Evolutionary conservation across 1,140 invertebrate genomes (phyloP), one percentile per base, ranked within the genome.

Genomic region (Reticulitermes speratus): DNA sequence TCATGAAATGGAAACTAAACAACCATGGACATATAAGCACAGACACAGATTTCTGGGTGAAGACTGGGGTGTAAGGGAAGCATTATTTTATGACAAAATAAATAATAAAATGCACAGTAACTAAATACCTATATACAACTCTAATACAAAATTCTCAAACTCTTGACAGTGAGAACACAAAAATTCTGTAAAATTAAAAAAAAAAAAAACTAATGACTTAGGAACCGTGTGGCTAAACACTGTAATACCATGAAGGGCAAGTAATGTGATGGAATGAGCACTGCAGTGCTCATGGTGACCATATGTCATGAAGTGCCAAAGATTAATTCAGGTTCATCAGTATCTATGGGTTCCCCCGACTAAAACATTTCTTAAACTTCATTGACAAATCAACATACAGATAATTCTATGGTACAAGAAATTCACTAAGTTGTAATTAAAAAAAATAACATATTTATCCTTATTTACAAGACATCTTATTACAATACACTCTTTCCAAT

Each of bases 381-480:
- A 52, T 84, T 84, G 55, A 84, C 44, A 84, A 84, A 84, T 52
- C 83, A 45, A 84, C 83, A 84, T 84, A 83, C 82, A 84, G 83
- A 55, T 30, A 52, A 52, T n/a, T 52, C 83, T 84, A 84, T 84
- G 30, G 45, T 84, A 84, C 83, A 84, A 48, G 55, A 84, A 14
- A 30, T 30, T 75, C 65, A 30, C 65, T 8, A 30, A 6, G 65
- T 30, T 11, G n/a, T 30, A 30, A 6, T n/a, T 75, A 30, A 75
- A 75, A 55, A 75, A 75, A 75, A 7, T 30, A 75, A 75, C n/a
- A 75, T 75, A 75, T 75, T 75, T 75, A 75, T 75, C 25, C 25
- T 75, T 75, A 75, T 75, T 75, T 75, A 75, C 65, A 75, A 30
- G 65, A 75, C n/a, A 75, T 75, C 65, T 75, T 30, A 75, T 30